Evolutionary conservation across 2,888 invertebrate genomes (phyloP), one percentile per base, ranked within the genome.

Genomic region (Erannis defoliaria): DNA sequence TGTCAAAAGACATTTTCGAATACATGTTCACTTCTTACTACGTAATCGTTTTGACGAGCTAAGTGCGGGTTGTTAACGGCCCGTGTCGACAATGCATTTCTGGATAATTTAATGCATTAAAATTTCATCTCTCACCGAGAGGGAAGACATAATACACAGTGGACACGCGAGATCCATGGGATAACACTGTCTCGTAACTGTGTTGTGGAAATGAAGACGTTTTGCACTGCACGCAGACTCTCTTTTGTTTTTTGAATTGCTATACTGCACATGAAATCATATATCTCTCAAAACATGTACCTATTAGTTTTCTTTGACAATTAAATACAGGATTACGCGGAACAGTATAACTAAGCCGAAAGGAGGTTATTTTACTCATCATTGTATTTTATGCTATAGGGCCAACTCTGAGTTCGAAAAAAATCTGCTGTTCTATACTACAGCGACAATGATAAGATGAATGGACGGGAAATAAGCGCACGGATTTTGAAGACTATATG

Each of bases 1-100:
- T 76, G 75, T 70, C 75, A 75, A 73, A 75, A 72, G 64, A 63
- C 66, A 75, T 79, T 80, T 76, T 73, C 68, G 62, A 54, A 62
- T 64, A 66, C 68, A 66, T 70, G 70, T 71, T 73, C 71, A 69
- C 57, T 73, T 74, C 71, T 79, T 71, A 73, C 69, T 70, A 73
- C 68, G 71, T 72, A 74, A 77, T 75, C 72, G 70, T 78, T 81
- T 76, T 78, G 82, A 82, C 73, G 79, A 71, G 67, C 66, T 79
- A 84, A 85, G 74, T 82, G 75, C 62, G 55, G 67, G 73, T 74
- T 78, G 78, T 80, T 78, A 82, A 74, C 76, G 71, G 74, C 66
- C 66, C 62, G 70, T 71, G 76, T 78, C 81, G 76, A 80, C 81
- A 79, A 79, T 82, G 77, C 78, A 80, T 75, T 82, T 76, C 70